Evolutionary conservation across 2,113 vertebrate species (phyloP).

Genomic region (Sylvia atricapilla): DNA sequence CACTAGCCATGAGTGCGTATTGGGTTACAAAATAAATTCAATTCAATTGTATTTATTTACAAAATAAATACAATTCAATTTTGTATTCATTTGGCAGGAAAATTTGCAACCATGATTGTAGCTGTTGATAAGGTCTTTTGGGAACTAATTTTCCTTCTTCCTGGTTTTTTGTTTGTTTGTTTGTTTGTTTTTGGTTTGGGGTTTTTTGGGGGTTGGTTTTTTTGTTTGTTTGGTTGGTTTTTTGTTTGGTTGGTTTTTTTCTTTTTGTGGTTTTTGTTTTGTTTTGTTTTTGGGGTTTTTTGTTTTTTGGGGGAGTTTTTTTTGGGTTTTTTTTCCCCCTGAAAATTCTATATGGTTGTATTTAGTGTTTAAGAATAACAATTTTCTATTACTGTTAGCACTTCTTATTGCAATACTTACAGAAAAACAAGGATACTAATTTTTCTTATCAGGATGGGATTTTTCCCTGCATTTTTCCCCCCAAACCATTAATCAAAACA

Average conservation of each 20-base stretch:
- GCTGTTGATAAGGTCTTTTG: not conserved
- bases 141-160: not conserved
- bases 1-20: not conserved
- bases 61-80: not conserved
- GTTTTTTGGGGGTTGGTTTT: too few relatives aligned
- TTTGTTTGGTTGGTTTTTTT: too few relatives aligned
- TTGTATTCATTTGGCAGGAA: not conserved
- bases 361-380: not conserved
- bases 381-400: not conserved
- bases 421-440: not conserved
- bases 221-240: too few relatives aligned
- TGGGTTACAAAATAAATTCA: not conserved
- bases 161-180: too few relatives aligned
- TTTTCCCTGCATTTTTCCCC: not conserved
- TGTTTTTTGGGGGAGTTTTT: too few relatives aligned
- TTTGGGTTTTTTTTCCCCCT: not conserved
- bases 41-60: too few relatives aligned
- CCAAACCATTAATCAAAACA: not conserved
- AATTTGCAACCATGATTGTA: not conserved
- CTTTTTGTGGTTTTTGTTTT: too few relatives aligned
- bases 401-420: not conserved
- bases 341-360: not conserved
- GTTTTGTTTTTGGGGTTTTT: too few relatives aligned
- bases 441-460: not conserved
- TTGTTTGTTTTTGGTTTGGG: too few relatives aligned